phyloP scores from a whole-genome alignment of 2,113 vertebrate species.

The Indicator maculatus region DNA sequence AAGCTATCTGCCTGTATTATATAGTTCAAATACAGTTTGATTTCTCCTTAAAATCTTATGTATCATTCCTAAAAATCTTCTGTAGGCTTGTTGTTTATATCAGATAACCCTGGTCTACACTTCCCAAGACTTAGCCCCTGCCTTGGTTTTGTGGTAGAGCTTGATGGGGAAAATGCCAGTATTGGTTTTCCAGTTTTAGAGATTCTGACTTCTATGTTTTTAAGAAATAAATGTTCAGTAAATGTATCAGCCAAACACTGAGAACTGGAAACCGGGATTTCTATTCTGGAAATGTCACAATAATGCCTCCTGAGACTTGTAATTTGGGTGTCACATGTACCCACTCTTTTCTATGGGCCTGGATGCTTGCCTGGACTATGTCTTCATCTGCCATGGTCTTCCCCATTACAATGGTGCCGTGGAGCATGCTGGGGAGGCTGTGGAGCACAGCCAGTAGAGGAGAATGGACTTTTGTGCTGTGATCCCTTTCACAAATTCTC shows the following conservation, averaged over 20 bases:
- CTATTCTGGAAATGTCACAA: conserved; percentile 21
- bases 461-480: conserved; percentile 33
- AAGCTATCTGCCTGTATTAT: not conserved
- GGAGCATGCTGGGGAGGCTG: not conserved
- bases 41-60: not conserved
- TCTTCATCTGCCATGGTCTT: conserved; percentile 1
- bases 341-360: not conserved
- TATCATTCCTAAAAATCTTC: not conserved
- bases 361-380: not conserved
- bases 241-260: not conserved
- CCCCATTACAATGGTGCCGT: not conserved
- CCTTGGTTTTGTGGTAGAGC: not conserved
- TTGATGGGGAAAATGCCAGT: not conserved
- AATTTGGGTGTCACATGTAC: conserved; percentile 35
- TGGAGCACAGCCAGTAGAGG: not conserved
- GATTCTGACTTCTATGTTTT: not conserved
- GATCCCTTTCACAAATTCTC: conserved; percentile 29
- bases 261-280: not conserved
- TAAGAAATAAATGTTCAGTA: not conserved
- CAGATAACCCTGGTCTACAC: not conserved
- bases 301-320: not conserved
- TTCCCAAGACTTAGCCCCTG: not conserved
- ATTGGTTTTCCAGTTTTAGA: not conserved
- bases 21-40: not conserved
- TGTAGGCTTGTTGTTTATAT: not conserved